Percentiles rank a stretch among this genome's conserved stretches.
phyloP scores from a whole-genome alignment of 35 echinoderm and acorn worm species.

The Ptychodera flava region DNA sequence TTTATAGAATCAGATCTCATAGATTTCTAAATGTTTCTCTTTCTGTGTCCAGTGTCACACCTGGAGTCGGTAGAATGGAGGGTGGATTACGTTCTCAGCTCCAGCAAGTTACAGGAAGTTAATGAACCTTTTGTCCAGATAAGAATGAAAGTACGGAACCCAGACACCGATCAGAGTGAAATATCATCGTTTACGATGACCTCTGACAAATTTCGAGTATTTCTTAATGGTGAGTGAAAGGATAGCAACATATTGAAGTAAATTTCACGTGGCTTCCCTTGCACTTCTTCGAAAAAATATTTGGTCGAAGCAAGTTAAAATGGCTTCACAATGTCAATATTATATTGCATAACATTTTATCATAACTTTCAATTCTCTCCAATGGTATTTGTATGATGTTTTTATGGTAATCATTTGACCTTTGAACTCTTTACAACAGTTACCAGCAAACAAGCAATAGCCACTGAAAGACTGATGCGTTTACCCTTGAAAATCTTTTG shows the following conservation, averaged over 20 bases:
- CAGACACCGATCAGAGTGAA: slow-evolving; percentile 54
- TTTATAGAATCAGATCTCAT: too few species aligned
- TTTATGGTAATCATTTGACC: background rate
- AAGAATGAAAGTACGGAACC: slow-evolving; percentile 58
- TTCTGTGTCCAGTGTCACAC: slow-evolving; percentile 49
- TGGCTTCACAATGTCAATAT: background rate
- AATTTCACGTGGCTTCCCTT: too few species aligned
- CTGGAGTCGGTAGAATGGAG: slow-evolving; percentile 85
- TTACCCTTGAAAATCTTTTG: too few species aligned
- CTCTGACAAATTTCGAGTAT: slow-evolving; percentile 89
- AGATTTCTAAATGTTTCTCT: background rate
- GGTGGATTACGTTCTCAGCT: slow-evolving; percentile 94
- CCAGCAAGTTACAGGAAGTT: slow-evolving; percentile 74
- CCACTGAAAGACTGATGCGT: too few species aligned
- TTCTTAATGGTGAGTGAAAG: slow-evolving; percentile 74
- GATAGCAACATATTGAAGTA: too few species aligned
- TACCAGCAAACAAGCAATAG: too few species aligned
- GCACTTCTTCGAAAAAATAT: too few species aligned
- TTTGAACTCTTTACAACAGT: too few species aligned
- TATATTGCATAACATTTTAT: background rate
- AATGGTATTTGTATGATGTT: background rate
- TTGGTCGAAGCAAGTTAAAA: background rate
- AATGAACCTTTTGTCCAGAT: slow-evolving; percentile 82
- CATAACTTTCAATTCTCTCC: background rate
- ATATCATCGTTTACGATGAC: slow-evolving; percentile 62